Evolutionary conservation across 1,140 invertebrate genomes (phyloP).

Genomic region (Harlomillsia oculata): DNA sequence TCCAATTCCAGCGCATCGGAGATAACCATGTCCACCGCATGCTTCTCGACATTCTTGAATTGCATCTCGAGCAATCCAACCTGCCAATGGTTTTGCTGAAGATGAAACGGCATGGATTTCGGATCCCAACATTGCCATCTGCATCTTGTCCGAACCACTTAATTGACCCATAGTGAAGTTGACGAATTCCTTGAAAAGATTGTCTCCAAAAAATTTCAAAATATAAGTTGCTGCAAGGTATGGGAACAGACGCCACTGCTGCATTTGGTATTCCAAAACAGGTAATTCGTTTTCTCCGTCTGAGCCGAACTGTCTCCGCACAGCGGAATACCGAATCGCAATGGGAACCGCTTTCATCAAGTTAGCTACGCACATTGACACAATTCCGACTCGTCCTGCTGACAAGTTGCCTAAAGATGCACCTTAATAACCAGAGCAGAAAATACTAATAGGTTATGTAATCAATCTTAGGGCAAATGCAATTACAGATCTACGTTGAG

Average conservation of each 20-base stretch:
- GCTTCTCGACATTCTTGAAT: constrained; percentile 63
- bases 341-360: constrained; percentile 44
- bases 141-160: constrained; percentile 16
- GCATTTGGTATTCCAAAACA: constrained; percentile 51
- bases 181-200: constrained; percentile 45
- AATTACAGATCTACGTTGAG: too few relatives aligned
- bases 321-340: constrained; percentile 50
- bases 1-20: constrained; percentile 62
- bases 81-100: constrained; percentile 72
- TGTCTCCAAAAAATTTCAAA: constrained; percentile 43
- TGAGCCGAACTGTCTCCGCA: constrained; percentile 49
- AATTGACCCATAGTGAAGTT: constrained; percentile 41
- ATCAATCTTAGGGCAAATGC: too few relatives aligned
- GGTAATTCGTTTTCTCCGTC: constrained; percentile 43
- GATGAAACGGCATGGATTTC: constrained; percentile 92
- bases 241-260: constrained; percentile 52
- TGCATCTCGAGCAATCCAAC: constrained; percentile 71
- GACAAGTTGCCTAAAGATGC: constrained; percentile 76
- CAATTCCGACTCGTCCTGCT: constrained; percentile 42
- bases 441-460: too few relatives aligned
- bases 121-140: constrained; percentile 54
- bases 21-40: constrained; percentile 63
- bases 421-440: too few relatives aligned
- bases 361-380: constrained; percentile 44
- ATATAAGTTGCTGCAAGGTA: constrained; percentile 47